Percentiles rank a stretch among this genome's conserved stretches.
Conservation (phyloP, 2,888 invertebrate genomes). For the Heliconius hortense region DNA sequence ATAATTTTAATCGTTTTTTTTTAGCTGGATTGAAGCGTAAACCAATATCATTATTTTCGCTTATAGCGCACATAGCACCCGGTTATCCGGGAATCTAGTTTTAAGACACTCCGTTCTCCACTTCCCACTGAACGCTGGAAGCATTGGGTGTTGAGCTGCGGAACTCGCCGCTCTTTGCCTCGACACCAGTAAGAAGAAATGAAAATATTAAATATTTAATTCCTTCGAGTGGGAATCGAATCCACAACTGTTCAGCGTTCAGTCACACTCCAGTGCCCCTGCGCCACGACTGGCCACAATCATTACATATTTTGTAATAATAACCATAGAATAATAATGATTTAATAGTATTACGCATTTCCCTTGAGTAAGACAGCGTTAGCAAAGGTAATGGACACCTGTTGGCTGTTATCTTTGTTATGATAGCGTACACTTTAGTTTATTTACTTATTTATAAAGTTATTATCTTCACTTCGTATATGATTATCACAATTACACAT, state of each 20-base stretch:
- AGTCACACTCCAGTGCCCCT: too few relatives aligned
- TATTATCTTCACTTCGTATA: slow-evolving; percentile 26
- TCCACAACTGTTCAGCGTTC: too few relatives aligned
- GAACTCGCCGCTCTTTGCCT: too few relatives aligned
- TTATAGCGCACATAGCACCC: background rate
- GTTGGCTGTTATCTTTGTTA: slow-evolving; percentile 23
- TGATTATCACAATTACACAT: slow-evolving; percentile 28
- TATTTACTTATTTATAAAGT: slow-evolving; percentile 26
- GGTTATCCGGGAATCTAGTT: background rate
- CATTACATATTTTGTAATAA: background rate
- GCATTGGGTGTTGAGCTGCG: too few relatives aligned
- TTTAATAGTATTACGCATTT: slow-evolving; percentile 8
- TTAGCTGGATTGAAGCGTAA: background rate
- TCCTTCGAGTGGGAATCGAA: too few relatives aligned
- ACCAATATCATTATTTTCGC: background rate
- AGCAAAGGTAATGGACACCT: slow-evolving; percentile 22
- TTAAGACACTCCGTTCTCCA: too few relatives aligned
- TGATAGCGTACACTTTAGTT: slow-evolving; percentile 29
- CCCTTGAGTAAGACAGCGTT: slow-evolving; percentile 4
- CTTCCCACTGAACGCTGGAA: too few relatives aligned
- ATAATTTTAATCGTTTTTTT: background rate
- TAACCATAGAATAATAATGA: background rate
- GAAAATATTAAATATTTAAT: too few relatives aligned
- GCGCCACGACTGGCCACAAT: background rate
- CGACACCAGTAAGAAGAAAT: too few relatives aligned